These are phyloP conservation scores for Melanotus villosus DNA, from an alignment of 2,888 invertebrate species.

Conservation along the genomic window DNA sequence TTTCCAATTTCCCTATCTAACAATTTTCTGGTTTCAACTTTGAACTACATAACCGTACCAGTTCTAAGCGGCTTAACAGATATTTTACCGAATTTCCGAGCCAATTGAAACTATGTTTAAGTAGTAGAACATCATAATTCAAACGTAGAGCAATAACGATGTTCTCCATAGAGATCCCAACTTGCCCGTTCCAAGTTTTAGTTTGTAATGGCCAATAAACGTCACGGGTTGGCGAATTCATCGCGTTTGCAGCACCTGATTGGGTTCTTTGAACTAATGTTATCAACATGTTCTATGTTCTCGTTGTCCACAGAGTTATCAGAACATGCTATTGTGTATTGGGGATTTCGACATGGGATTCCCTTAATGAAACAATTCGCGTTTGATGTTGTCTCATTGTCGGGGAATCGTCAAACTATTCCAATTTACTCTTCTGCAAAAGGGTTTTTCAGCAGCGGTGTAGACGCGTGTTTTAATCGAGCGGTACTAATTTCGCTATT, in stretches of 20 bases:
- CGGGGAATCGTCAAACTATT: constrained; percentile 16
- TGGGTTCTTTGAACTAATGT: constrained; percentile 39
- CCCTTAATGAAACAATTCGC: constrained; percentile 19
- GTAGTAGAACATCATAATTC: constrained; percentile 42
- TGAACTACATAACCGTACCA: constrained; percentile 12
- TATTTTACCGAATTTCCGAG: constrained; percentile 27
- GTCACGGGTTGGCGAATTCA: constrained; percentile 41
- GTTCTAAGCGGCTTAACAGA: constrained; percentile 31
- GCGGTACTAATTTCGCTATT: not conserved
- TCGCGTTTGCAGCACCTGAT: constrained; percentile 39
- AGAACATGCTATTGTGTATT: constrained; percentile 25
- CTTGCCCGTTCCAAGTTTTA: constrained; percentile 34
- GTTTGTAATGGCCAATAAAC: constrained; percentile 42
- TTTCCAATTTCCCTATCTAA: constrained; percentile 7
- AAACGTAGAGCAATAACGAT: constrained; percentile 38
- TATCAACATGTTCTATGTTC: constrained; percentile 31
- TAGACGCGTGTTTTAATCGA: constrained; percentile 11
- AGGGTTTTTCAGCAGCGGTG: not conserved
- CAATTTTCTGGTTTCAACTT: constrained; percentile 13
- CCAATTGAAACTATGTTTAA: constrained; percentile 41
- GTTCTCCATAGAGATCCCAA: constrained; percentile 35
- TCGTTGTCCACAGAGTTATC: constrained; percentile 36
- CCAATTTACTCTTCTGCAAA: constrained; percentile 3
- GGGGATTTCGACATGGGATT: constrained; percentile 13
- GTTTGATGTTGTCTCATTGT: constrained; percentile 3